Base-by-base conservation (phyloP, 2,113 vertebrate species). In the Regulus satrapa region DNA sequence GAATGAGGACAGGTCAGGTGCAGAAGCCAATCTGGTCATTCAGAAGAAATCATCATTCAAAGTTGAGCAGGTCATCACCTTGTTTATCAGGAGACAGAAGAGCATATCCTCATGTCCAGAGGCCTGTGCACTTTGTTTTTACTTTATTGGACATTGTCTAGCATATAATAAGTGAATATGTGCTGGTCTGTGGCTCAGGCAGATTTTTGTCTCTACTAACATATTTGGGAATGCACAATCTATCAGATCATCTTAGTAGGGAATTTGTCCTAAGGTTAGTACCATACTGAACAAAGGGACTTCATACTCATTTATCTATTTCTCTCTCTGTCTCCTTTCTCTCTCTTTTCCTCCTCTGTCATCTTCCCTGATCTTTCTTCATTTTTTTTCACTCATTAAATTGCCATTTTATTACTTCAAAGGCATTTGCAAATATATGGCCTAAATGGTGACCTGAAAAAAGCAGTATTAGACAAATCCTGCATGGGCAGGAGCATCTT, bases 401-500 rank as follows among this genome's bases (percentile, higher is more conserved):
- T 6, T 32, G 21, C 3, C 6, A 4, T 59, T 91, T 82, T 81
- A 61, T 64, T 85, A 56, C 13, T 51, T 36, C 9, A 21, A 89
- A 59, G 31, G 13, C 21, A 52, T 72, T 89, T 82, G 17, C 29
- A 92, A 84, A 62, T 52, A 58, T 32, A 24, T 46, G 14, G 26
- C 18, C 36, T 55, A 73, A 76, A 76, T 5, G 8, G 23, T 79
- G 34, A 76, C 49, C 32, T 75, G 41, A 75, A 83, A 94, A 46
- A 28, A 71, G 8, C 26, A 66, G 63, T 1, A 1, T 43, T 72
- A 51, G 28, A 79, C 40, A 36, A 86, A 25, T 18, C 23, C 14
- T 92, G 14, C 34, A 58, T 45, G 36, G 67, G 25, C 5, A 1
- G 25, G 5, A 20, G 0, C 0, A 0, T 29, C 20, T 64, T 85